Conservation (phyloP, 2,113 vertebrate genomes). For the Oxygymnocypris stewartii region DNA sequence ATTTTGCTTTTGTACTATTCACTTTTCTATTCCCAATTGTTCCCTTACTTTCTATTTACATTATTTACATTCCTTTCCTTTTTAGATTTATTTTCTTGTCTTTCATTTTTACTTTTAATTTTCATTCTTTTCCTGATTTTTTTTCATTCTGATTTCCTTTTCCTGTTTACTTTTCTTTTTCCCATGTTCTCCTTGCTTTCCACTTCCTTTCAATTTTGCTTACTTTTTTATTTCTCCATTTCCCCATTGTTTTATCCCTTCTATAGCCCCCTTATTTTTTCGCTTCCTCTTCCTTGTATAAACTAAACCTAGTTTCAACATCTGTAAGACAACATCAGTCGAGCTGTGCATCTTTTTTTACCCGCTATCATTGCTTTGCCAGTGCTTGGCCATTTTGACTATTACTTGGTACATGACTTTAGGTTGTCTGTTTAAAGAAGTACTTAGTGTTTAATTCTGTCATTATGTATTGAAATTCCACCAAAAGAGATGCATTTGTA, state of each 20-base stretch:
- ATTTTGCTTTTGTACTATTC: no score
- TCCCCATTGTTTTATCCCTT: not conserved
- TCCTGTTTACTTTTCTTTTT: not conserved
- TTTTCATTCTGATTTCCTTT: not conserved
- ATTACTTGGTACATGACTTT: not conserved
- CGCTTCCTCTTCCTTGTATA: not conserved
- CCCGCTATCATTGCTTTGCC: not conserved
- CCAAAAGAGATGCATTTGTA: not conserved
- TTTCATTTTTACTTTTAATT: not conserved
- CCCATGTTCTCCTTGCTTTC: not conserved
- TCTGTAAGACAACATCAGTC: not conserved
- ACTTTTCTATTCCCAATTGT: no score
- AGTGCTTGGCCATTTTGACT: not conserved
- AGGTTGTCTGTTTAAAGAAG: not conserved
- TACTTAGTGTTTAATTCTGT: not conserved
- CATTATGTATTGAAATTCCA: not conserved
- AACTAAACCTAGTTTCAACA: not conserved
- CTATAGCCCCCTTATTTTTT: not conserved
- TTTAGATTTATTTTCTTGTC: no score
- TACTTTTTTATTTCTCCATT: not conserved
- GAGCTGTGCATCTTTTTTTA: not conserved
- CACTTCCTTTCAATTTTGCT: not conserved
- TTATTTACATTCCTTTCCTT: not conserved
- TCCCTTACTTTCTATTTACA: no score
- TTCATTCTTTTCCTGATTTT: not conserved